These are phyloP conservation scores for Acanthosepion esculentum DNA, from an alignment of 2,888 invertebrate species.

Conservation along the genomic window DNA sequence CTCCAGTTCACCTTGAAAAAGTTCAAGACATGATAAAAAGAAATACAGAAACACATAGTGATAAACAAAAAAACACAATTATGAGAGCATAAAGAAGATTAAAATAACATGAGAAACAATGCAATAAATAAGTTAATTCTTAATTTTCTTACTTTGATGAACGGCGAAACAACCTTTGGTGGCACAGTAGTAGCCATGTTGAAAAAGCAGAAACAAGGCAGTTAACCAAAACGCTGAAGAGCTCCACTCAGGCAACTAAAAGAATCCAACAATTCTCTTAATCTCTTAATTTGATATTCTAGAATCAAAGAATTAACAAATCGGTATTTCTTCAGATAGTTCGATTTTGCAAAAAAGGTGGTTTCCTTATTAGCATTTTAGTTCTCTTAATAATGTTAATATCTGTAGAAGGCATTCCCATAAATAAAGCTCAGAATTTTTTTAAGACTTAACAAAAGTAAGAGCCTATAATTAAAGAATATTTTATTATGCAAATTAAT, in stretches of 20 bases:
- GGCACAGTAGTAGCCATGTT: constrained; percentile 54
- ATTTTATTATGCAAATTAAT: too few species aligned
- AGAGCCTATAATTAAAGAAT: too few species aligned
- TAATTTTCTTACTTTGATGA: constrained; percentile 52
- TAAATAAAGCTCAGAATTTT: neutral
- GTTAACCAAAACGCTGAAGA: neutral
- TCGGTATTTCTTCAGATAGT: too few species aligned
- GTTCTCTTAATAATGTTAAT: too few species aligned
- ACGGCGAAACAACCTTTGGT: constrained; percentile 52
- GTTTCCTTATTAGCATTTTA: too few species aligned
- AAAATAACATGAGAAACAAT: neutral
- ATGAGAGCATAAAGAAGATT: neutral
- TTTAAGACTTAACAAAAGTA: too few species aligned
- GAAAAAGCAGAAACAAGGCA: neutral
- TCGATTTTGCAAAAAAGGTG: too few species aligned
- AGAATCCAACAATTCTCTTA: neutral
- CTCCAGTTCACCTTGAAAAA: constrained; percentile 43
- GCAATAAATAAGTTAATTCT: neutral
- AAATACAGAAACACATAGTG: too few species aligned
- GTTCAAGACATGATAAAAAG: neutral
- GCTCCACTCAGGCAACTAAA: neutral
- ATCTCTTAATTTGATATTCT: neutral
- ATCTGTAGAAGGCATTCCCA: neutral
- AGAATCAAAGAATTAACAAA: neutral
- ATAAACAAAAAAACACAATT: neutral